phyloP scores from a whole-genome alignment of 2,888 invertebrate species.

The Trachelus stipa region DNA sequence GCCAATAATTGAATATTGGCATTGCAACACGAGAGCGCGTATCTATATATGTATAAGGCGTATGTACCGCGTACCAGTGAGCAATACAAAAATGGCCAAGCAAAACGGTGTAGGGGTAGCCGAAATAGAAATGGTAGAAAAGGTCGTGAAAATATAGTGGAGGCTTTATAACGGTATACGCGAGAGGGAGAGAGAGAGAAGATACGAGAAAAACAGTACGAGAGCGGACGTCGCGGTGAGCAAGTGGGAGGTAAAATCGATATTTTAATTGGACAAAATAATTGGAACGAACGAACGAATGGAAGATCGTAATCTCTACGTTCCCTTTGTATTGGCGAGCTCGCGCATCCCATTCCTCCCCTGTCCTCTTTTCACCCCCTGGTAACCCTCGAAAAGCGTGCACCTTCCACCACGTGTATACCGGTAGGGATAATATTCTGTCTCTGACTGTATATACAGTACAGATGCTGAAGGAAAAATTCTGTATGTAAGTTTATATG shows the following conservation, averaged over 20 bases:
- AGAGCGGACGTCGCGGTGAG: slow-evolving; percentile 68
- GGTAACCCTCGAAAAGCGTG: neutral
- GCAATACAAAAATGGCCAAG: neutral
- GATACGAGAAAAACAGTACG: slow-evolving; percentile 57
- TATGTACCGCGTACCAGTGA: neutral
- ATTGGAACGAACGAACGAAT: slow-evolving; percentile 66
- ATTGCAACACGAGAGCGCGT: slow-evolving; percentile 19
- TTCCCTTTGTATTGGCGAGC: slow-evolving; percentile 52
- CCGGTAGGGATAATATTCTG: neutral
- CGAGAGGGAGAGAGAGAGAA: slow-evolving; percentile 15
- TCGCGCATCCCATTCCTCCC: slow-evolving; percentile 37
- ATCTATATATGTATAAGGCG: neutral
- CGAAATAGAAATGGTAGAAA: slow-evolving; percentile 29
- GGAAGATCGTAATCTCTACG: slow-evolving; percentile 62
- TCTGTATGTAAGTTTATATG: neutral
- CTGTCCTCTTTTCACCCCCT: slow-evolving; percentile 19
- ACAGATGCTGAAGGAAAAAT: neutral
- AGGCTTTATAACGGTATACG: slow-evolving; percentile 36
- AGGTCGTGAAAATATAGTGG: slow-evolving; percentile 55
- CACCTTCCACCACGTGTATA: neutral
- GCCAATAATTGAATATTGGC: slow-evolving; percentile 63
- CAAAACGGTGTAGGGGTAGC: slow-evolving; percentile 49
- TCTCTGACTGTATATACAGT: neutral
- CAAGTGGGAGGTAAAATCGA: slow-evolving; percentile 65
- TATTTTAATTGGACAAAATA: slow-evolving; percentile 67